Conservation (phyloP, 2,888 invertebrate genomes). For the Amphipoea oculea region DNA sequence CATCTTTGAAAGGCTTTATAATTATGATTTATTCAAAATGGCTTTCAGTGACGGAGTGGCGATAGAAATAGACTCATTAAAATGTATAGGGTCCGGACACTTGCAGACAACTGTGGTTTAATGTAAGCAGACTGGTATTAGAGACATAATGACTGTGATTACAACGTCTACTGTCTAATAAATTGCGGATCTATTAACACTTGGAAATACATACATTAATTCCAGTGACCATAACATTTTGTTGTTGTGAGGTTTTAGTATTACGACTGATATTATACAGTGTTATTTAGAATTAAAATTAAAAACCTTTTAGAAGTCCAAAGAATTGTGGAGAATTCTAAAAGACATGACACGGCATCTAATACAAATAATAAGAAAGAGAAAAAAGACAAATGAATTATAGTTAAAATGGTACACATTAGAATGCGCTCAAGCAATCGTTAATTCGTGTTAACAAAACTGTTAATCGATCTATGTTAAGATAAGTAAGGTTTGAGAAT, state of each 20-base stretch:
- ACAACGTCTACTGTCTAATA: constrained; percentile 40
- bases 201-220: constrained; percentile 49
- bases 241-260: constrained; percentile 40
- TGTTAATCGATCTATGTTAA: constrained; percentile 43
- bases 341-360: constrained; percentile 53
- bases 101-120: constrained; percentile 50
- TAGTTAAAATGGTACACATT: constrained; percentile 46
- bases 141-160: constrained; percentile 45
- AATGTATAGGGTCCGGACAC: constrained; percentile 57
- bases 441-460: constrained; percentile 38
- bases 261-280: constrained; percentile 18
- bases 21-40: constrained; percentile 63
- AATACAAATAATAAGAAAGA: constrained; percentile 28
- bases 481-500: constrained; percentile 10
- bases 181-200: constrained; percentile 50
- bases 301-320: constrained; percentile 67
- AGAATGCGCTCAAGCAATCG: constrained; percentile 59
- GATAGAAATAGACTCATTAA: constrained; percentile 63
- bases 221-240: constrained; percentile 38
- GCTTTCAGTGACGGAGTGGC: constrained; percentile 49
- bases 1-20: constrained; percentile 52
- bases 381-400: constrained; percentile 26
- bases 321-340: constrained; percentile 59
- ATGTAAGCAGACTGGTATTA: constrained; percentile 53
- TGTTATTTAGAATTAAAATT: constrained; percentile 40